A percentile compares a stretch with the other conserved stretches of the same genome.
Conservation (phyloP, 2,113 vertebrate species). For the Sterrhoptilus dennistouni region DNA sequence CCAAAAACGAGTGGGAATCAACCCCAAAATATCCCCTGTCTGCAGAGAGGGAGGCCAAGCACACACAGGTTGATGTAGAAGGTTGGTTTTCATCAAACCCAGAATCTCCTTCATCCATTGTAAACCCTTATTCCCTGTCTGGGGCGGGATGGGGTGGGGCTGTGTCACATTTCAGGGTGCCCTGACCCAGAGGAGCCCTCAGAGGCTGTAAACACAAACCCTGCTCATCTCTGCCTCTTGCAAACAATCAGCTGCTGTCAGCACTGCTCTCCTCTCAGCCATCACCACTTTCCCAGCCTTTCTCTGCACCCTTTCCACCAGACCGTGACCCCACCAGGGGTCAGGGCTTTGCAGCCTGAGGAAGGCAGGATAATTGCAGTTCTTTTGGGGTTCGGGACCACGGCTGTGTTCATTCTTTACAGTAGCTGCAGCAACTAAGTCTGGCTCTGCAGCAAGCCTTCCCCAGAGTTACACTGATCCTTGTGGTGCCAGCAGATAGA, state of each 20-base stretch:
- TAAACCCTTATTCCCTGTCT: neutral
- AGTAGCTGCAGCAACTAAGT: neutral
- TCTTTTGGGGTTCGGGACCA: neutral
- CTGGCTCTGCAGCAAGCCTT: neutral
- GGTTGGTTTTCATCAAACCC: neutral
- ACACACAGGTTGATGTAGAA: neutral
- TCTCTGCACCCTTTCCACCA: neutral
- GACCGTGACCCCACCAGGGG: neutral
- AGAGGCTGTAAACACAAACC: neutral
- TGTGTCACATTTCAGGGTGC: neutral
- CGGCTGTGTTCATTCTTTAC: rapidly evolving
- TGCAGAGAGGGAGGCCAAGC: neutral
- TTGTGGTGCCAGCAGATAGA: neutral
- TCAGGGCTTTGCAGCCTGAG: neutral
- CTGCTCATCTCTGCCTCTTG: neutral
- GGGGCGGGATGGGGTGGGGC: neutral
- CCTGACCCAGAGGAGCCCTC: neutral
- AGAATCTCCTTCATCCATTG: neutral
- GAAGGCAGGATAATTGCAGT: neutral
- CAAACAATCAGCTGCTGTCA: neutral
- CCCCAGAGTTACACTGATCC: neutral
- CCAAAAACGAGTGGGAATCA: neutral
- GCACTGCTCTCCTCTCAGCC: neutral
- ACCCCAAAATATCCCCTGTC: neutral
- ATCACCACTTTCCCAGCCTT: neutral